Conservation (phyloP, 2,888 invertebrate genomes). For the Drosophila yooni region DNA sequence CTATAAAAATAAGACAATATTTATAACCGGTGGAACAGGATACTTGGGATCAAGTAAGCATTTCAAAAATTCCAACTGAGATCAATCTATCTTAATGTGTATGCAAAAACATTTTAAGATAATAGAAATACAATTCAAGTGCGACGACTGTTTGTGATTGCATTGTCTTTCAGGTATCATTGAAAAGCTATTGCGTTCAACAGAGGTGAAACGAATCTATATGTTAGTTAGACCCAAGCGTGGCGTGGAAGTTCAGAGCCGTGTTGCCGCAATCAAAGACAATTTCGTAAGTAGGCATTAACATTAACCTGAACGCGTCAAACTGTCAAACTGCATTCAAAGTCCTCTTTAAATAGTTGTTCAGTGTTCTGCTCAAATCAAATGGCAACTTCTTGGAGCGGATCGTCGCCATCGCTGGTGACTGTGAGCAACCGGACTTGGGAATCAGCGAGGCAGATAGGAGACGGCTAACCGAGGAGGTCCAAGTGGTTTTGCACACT, state of each 20-base stretch:
- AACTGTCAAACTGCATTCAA: too few relatives aligned
- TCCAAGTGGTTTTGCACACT: not conserved
- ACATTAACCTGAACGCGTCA: not conserved
- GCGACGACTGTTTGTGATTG: not conserved
- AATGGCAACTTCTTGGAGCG: not conserved
- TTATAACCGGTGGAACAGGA: constrained; percentile 4
- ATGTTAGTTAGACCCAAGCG: not conserved
- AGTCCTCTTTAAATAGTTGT: not conserved
- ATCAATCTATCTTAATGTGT: too few relatives aligned
- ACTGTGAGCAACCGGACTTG: constrained; percentile 5
- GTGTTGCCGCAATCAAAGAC: not conserved
- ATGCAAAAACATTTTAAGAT: too few relatives aligned
- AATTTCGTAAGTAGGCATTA: not conserved
- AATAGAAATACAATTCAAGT: too few relatives aligned
- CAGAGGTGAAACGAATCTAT: constrained; percentile 1
- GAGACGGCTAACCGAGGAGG: not conserved
- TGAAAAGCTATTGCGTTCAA: not conserved
- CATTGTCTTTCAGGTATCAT: not conserved
- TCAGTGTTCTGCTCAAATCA: not conserved
- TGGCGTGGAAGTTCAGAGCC: not conserved
- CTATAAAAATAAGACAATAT: constrained; percentile 7
- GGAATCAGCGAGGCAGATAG: constrained; percentile 2
- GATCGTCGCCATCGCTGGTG: constrained; percentile 1
- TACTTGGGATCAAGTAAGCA: constrained; percentile 2
- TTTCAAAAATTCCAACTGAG: not conserved